A percentile compares a stretch with the other conserved stretches of the same genome.
phyloP scores from a whole-genome alignment of 1,140 invertebrate genomes.

The Mesaphorura yosii region DNA sequence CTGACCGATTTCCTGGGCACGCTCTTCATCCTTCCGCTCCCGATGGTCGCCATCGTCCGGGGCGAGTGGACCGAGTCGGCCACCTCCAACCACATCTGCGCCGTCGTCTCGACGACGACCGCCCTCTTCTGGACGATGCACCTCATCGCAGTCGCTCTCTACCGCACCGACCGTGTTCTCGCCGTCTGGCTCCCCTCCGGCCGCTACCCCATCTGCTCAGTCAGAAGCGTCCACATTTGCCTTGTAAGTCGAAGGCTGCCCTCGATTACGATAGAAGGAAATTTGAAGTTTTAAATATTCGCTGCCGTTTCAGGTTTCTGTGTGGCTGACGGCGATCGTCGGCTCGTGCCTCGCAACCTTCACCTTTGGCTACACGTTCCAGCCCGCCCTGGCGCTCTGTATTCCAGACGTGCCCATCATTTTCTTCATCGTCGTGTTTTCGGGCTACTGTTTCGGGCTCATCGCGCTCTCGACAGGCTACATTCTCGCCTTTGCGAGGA shows the following conservation, averaged over 20 bases:
- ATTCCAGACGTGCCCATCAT: conserved; percentile 34
- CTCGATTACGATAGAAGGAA: no score
- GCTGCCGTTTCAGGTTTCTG: no score
- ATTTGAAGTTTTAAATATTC: no score
- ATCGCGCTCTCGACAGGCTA: conserved; percentile 33
- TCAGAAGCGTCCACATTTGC: conserved; percentile 21
- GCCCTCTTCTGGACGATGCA: conserved; percentile 35
- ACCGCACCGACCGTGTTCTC: conserved; percentile 32
- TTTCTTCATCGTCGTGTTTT: conserved; percentile 34
- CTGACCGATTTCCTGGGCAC: conserved; percentile 34
- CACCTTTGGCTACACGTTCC: conserved; percentile 32
- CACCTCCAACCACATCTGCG: conserved; percentile 31
- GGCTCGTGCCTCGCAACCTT: conserved; percentile 31
- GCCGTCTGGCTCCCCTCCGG: conserved; percentile 35
- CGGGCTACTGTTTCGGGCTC: conserved; percentile 33
- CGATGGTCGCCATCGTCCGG: conserved; percentile 27
- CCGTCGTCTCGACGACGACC: conserved; percentile 32
- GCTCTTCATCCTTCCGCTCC: conserved; percentile 33
- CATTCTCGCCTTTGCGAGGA: conserved; percentile 30
- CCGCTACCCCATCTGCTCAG: conserved; percentile 25
- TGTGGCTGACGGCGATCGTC: conserved; percentile 32
- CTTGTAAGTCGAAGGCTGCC: no score
- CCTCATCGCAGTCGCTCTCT: conserved; percentile 30
- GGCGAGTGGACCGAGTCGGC: conserved; percentile 31
- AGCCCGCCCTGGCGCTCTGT: conserved; percentile 34